Percentiles rank a stretch among this genome's conserved stretches.
These are phyloP conservation scores for Tenthredo notha DNA, from an alignment of 2,888 invertebrate species.

Conservation along the genomic window DNA sequence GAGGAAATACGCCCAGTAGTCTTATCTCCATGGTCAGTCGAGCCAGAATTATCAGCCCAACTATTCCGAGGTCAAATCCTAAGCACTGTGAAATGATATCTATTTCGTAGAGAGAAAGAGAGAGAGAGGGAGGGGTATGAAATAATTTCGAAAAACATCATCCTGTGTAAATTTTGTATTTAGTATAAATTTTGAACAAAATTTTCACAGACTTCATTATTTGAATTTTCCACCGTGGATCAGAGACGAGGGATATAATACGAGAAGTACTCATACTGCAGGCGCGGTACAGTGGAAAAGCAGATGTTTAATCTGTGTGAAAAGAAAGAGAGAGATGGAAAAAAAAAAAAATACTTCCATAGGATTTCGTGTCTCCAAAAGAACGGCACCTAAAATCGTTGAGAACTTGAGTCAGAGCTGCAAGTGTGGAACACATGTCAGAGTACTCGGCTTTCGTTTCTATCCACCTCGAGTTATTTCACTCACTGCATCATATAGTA, in stretches of 20 bases:
- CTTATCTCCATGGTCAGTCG: slow-evolving; percentile 11
- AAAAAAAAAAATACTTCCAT: neutral
- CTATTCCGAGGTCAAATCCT: neutral
- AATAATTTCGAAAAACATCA: no score
- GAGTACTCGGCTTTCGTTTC: neutral
- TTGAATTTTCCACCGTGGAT: neutral
- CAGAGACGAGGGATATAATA: neutral
- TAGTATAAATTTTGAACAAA: no score
- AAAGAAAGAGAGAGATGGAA: neutral
- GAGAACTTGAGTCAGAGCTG: neutral
- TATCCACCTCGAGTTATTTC: neutral
- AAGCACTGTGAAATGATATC: neutral
- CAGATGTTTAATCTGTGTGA: neutral
- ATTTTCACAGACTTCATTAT: neutral
- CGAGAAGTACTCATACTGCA: no score
- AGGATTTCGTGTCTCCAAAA: neutral
- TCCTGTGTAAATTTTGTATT: neutral
- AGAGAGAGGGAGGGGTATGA: no score
- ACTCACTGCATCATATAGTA: neutral
- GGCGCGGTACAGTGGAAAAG: neutral
- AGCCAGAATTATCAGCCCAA: neutral
- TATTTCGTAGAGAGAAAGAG: neutral
- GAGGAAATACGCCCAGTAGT: slow-evolving; percentile 21
- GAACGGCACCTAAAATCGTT: slow-evolving; percentile 9
- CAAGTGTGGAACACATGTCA: slow-evolving; percentile 46